A percentile compares a stretch with the other conserved stretches of the same genome.
Conservation (phyloP, 2,797 vertebrate species). For the Propithecus deckenii region DNA sequence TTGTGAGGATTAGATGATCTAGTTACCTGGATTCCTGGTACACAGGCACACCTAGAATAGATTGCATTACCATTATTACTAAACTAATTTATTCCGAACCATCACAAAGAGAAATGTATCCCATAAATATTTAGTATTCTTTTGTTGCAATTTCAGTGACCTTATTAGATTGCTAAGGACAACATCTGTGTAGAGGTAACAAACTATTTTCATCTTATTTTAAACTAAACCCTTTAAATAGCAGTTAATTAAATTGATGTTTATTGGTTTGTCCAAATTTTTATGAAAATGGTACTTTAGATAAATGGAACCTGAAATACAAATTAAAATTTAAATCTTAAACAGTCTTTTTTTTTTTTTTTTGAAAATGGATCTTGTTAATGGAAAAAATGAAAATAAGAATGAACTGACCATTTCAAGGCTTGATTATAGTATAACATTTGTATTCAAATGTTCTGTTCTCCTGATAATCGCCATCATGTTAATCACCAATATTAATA, state of each 20-base stretch:
- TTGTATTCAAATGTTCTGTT: neutral
- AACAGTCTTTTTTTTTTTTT: neutral
- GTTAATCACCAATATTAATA: conserved; percentile 55
- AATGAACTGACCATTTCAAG: neutral
- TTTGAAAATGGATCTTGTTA: conserved; percentile 5
- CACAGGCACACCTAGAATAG: neutral
- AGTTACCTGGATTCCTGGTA: neutral
- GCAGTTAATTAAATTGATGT: conserved; percentile 10
- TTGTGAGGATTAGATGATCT: neutral
- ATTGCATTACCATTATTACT: neutral
- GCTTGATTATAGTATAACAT: neutral
- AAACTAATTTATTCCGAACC: conserved; percentile 19
- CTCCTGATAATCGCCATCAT: conserved; percentile 11
- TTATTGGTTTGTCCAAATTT: conserved; percentile 34
- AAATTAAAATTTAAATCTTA: conserved; percentile 51
- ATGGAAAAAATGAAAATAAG: neutral
- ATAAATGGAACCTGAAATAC: neutral
- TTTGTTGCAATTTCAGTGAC: conserved; percentile 1
- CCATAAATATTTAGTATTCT: conserved; percentile 19
- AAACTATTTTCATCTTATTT: conserved; percentile 21
- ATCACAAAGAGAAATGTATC: neutral
- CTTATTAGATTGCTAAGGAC: neutral
- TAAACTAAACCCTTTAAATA: conserved; percentile 2
- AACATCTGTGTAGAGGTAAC: neutral
- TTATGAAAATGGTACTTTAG: conserved; percentile 25